These are phyloP conservation scores for Heliconius congener DNA, from an alignment of 1,140 invertebrate genomes.

Conservation along the genomic window DNA sequence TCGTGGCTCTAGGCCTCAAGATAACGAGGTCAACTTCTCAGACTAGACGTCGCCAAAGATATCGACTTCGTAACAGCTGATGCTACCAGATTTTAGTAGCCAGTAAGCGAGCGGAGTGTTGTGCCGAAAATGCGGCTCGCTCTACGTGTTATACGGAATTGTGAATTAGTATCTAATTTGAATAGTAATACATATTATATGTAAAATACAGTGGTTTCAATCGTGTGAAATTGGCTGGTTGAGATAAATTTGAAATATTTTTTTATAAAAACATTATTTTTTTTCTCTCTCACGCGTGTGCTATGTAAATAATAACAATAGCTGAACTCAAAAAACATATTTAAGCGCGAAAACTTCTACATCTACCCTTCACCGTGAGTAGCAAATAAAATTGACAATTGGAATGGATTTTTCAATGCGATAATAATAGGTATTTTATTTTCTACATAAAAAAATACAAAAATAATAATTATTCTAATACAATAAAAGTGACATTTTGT, in stretches of 20 bases:
- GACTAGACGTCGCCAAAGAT: conserved; percentile 71
- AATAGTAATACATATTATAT: not conserved
- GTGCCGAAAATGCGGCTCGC: conserved; percentile 34
- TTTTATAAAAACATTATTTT: not conserved
- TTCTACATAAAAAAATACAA: no score
- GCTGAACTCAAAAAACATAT: not conserved
- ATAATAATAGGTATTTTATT: no score
- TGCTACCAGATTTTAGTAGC: conserved; percentile 60
- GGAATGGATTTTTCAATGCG: not conserved
- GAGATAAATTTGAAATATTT: not conserved
- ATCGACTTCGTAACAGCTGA: conserved; percentile 73
- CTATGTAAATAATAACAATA: not conserved
- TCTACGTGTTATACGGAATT: not conserved
- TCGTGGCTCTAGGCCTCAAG: conserved; percentile 45
- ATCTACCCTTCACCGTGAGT: not conserved
- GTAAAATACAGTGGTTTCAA: not conserved
- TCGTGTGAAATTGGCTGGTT: not conserved
- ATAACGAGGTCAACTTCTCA: conserved; percentile 66
- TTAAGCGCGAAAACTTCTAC: not conserved
- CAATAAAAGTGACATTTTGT: not conserved
- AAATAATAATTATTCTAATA: not conserved
- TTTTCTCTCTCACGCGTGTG: not conserved
- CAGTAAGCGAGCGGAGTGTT: conserved; percentile 47
- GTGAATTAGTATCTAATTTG: not conserved
- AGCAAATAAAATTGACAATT: not conserved